phyloP scores from a whole-genome alignment of 2,797 vertebrate species.

The Lepidocolaptes lacrymiger region DNA sequence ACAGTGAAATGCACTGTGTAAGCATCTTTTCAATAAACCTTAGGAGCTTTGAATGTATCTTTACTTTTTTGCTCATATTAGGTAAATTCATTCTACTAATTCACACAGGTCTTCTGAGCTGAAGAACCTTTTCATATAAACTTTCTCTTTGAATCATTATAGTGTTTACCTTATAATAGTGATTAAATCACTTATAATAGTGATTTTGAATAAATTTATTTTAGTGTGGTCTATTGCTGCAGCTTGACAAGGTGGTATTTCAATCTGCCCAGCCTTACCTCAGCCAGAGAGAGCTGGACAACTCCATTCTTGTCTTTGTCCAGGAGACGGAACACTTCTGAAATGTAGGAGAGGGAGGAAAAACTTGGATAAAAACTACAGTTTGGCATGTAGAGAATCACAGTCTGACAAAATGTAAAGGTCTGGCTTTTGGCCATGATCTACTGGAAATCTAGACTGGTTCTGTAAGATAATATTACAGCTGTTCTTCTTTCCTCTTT shows the following conservation, averaged over 20 bases:
- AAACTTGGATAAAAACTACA: not conserved
- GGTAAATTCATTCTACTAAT: not conserved
- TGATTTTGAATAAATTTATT: not conserved
- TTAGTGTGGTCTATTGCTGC: not conserved
- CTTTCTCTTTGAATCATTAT: not conserved
- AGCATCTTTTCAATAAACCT: not conserved
- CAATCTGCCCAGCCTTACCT: slow-evolving; percentile 47
- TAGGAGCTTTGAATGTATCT: not conserved
- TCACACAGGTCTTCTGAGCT: not conserved
- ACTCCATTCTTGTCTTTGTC: slow-evolving; percentile 66
- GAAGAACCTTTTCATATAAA: not conserved
- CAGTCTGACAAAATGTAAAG: not conserved
- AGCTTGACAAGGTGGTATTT: not conserved
- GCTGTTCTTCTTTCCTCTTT: not conserved
- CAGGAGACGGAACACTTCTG: slow-evolving; percentile 70
- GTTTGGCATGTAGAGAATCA: not conserved
- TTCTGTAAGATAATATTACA: not conserved
- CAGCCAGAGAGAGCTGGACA: slow-evolving; percentile 70
- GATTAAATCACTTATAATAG: not conserved
- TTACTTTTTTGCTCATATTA: not conserved
- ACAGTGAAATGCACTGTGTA: not conserved
- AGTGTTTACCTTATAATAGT: not conserved
- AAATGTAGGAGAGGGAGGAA: not conserved
- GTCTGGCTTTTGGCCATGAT: not conserved
- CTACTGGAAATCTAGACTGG: not conserved